These are phyloP conservation scores for Xiphophorus maculatus DNA, from an alignment of 2,113 vertebrate species.

Conservation along the genomic window DNA sequence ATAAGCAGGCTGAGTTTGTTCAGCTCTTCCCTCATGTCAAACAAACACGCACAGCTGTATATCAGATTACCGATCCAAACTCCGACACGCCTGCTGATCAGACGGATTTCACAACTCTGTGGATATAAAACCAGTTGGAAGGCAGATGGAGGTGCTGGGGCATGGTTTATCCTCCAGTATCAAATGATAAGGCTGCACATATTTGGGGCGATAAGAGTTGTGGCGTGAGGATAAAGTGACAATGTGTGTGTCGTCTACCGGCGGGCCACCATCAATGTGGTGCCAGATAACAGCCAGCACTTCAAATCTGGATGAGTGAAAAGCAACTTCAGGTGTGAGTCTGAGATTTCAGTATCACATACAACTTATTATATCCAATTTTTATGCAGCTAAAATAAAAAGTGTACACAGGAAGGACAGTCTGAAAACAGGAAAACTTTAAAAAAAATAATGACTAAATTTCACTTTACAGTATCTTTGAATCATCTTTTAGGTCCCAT, in stretches of 20 bases:
- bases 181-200: slow-evolving; percentile 21
- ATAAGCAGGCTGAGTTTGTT: slow-evolving; percentile 46
- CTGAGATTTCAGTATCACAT: too few relatives aligned
- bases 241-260: not conserved
- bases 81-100: slow-evolving; percentile 38
- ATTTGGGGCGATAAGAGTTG: slow-evolving; percentile 22
- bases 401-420: too few relatives aligned
- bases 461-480: not conserved
- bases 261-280: not conserved
- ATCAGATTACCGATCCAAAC: slow-evolving; percentile 42
- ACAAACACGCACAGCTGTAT: slow-evolving; percentile 32
- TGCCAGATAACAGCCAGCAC: not conserved
- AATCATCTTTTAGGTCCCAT: not conserved
- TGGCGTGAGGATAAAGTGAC: slow-evolving; percentile 16
- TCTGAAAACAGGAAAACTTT: too few relatives aligned
- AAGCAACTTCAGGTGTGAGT: too few relatives aligned
- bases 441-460: not conserved
- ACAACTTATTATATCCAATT: too few relatives aligned
- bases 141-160: slow-evolving; percentile 16
- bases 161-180: slow-evolving; percentile 9
- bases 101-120: slow-evolving; percentile 28
- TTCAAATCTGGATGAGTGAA: not conserved
- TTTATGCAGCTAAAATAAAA: too few relatives aligned
- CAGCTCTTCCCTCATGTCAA: slow-evolving; percentile 67
- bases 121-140: slow-evolving; percentile 22